Percentiles rank a stretch among this genome's conserved stretches.
Evolutionary conservation across 2,797 vertebrate species (phyloP).

Genomic region (Myiotriccus ornatus): DNA sequence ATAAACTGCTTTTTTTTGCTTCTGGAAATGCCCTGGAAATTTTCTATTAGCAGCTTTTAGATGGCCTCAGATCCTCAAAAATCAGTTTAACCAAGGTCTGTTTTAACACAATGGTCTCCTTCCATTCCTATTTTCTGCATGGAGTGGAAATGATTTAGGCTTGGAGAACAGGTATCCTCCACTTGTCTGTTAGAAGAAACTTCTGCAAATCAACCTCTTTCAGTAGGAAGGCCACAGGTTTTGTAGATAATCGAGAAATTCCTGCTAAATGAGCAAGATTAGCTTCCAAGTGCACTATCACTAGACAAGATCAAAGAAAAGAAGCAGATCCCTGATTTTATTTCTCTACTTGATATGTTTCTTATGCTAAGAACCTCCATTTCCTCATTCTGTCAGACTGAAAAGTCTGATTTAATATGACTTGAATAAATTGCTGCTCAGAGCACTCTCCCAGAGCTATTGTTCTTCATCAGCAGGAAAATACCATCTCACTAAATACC

Average conservation of each 20-base stretch:
- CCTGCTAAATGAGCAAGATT: neutral
- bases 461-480: neutral
- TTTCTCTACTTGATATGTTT: neutral
- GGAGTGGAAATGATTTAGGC: neutral
- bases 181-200: neutral
- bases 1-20: neutral
- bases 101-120: accelerated
- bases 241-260: neutral
- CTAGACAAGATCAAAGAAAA: neutral
- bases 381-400: neutral
- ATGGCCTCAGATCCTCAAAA: neutral
- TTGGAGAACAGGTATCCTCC: neutral
- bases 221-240: neutral
- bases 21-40: neutral
- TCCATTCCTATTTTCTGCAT: accelerated
- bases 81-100: neutral
- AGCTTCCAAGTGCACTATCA: neutral
- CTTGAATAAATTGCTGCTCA: neutral
- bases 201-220: neutral
- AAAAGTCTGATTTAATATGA: neutral
- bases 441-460: neutral
- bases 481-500: neutral
- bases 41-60: neutral
- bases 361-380: neutral
- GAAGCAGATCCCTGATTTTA: neutral